Conservation (phyloP, 2,113 vertebrate species). For the Salminus brasiliensis region DNA sequence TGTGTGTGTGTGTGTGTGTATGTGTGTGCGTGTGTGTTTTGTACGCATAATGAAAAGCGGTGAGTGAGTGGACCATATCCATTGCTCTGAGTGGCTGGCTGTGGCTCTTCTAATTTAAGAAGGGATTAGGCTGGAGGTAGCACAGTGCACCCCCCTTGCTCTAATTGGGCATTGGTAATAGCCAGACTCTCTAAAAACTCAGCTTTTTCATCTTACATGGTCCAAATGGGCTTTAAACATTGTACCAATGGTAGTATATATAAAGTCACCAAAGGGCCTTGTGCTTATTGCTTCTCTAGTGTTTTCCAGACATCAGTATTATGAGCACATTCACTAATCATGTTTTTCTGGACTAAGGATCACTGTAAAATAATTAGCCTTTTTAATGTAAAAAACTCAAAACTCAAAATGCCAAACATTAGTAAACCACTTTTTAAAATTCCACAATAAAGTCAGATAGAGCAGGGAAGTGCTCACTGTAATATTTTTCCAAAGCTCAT, state of each 20-base stretch:
- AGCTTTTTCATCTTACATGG: conserved; percentile 47
- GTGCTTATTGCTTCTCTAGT: conserved; percentile 7
- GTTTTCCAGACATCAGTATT: neutral
- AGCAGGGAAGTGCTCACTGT: neutral
- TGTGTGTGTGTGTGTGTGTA: conserved; percentile 16
- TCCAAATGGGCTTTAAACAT: conserved; percentile 40
- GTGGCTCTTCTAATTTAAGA: conserved; percentile 65
- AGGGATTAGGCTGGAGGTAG: conserved; percentile 66
- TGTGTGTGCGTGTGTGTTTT: conserved; percentile 46
- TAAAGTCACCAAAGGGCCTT: conserved; percentile 26
- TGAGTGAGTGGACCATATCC: conserved; percentile 63
- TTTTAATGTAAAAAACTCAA: neutral
- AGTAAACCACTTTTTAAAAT: neutral
- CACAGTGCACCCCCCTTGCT: conserved; percentile 57
- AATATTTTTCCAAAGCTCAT: neutral
- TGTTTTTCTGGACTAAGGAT: neutral
- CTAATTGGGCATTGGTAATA: conserved; percentile 74
- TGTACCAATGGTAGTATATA: conserved; percentile 34
- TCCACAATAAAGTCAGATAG: neutral
- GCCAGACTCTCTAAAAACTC: conserved; percentile 49
- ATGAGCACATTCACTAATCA: neutral
- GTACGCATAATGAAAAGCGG: conserved; percentile 66
- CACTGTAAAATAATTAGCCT: neutral
- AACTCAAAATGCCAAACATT: neutral
- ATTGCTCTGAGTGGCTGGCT: conserved; percentile 53